Evolutionary conservation across 2,888 invertebrate species (phyloP).

Genomic region (Silvanus unidentatus): DNA sequence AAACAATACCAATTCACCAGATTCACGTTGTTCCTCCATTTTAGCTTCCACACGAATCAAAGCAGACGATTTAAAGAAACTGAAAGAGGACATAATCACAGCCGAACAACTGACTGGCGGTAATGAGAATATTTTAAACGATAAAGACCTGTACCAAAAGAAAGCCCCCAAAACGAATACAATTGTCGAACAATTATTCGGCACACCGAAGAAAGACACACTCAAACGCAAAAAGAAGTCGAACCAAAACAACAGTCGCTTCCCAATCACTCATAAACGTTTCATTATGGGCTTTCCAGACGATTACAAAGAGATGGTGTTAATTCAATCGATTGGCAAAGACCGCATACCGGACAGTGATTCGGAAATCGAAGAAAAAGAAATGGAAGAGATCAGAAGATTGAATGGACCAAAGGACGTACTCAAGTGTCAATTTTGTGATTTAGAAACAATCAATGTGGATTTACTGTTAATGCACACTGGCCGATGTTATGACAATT

Average conservation of each 20-base stretch:
- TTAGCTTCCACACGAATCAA: conserved; percentile 36
- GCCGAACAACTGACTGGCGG: conserved; percentile 71
- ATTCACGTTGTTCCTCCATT: background rate
- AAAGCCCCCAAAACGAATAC: conserved; percentile 46
- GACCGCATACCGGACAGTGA: too few relatives aligned
- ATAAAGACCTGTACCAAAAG: conserved; percentile 52
- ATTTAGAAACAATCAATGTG: too few relatives aligned
- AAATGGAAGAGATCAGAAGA: too few relatives aligned
- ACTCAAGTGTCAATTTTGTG: too few relatives aligned
- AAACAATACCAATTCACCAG: background rate
- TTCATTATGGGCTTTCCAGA: too few relatives aligned
- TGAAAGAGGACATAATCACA: conserved; percentile 67
- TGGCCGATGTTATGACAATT: too few relatives aligned
- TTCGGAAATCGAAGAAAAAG: too few relatives aligned
- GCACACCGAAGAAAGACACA: conserved; percentile 45
- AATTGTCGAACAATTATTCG: conserved; percentile 50
- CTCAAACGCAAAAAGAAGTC: background rate
- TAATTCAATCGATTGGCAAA: background rate
- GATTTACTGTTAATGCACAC: too few relatives aligned
- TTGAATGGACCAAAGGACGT: too few relatives aligned
- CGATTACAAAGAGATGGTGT: background rate
- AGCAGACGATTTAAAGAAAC: conserved; percentile 68
- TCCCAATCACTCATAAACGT: too few relatives aligned
- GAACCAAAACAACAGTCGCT: background rate
- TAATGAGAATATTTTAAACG: conserved; percentile 61